Evolutionary conservation across 2,888 invertebrate species (phyloP), one percentile per base, ranked within the genome.

Genomic region (Thyatira batis): DNA sequence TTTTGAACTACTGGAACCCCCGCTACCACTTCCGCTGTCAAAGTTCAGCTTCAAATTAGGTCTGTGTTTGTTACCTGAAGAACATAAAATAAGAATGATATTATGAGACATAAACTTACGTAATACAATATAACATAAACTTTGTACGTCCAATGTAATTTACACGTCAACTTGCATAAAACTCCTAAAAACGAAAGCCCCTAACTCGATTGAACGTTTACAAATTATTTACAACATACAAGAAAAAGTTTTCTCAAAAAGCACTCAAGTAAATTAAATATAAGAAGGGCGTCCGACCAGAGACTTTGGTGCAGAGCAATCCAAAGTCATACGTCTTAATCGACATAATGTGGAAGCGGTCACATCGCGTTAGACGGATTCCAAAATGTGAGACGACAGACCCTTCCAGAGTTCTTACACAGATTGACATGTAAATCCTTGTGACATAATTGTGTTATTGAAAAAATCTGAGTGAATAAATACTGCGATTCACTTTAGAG

Each of bases 21-120:
- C 48, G 17, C 48, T 46, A 80, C 92, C 80, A 82, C 86, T 84
- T 75, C 91, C 92, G 60, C 92, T 85, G 63, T 94, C 94, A 55
- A 96, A 93, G 87, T 96, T 96, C 74, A 96, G 91, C 54, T 96
- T 95, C 75, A 96, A 91, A 85, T 95, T 96, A 67, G 95, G 94
- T 67, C 94, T 94, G 83, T 94, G 94, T 65, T 92, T 93, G 60
- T 85, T 89, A 63, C 89, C 94, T 94, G 78, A 33, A 84, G 10
- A 51, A 45, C n/a, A 45, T 45, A 30, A 48, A 30, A 43, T 17
- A 23, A 43, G n/a, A 39, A 45, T 33, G 30, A 21, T 48, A 43
- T 17, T 23, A 23, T 30, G 30, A 52, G 33, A 17, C 9, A 11
- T 21, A 20, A 45, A 20, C 0, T 11, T 23, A 2, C 21, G 3